Evolutionary conservation across 35 echinoderm and acorn worm species (phyloP).

Genomic region (Nesometra sesokonis): DNA sequence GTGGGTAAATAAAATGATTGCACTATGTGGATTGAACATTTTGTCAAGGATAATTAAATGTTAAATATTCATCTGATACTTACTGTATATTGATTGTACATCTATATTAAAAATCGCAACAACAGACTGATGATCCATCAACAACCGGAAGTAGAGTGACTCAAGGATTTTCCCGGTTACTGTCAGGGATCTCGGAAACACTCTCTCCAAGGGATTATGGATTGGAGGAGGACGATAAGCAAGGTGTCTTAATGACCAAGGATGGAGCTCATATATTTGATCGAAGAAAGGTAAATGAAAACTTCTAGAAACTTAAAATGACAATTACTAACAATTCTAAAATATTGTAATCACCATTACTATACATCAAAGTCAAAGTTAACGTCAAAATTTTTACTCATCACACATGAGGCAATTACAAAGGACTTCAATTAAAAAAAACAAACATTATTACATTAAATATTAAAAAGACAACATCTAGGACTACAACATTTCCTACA

Average conservation of each 20-base stretch:
- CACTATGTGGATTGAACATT: no score
- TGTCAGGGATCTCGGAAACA: slow-evolving; percentile 55
- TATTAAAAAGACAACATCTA: no score
- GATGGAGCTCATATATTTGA: slow-evolving; percentile 65
- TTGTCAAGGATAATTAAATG: no score
- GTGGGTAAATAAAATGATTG: no score
- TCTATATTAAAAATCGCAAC: not conserved
- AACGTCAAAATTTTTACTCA: no score
- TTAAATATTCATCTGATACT: no score
- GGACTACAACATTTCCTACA: no score
- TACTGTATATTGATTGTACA: no score
- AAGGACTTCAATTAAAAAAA: not conserved
- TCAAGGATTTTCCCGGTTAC: slow-evolving; percentile 55
- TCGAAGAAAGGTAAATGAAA: slow-evolving; percentile 49
- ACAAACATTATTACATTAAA: not conserved
- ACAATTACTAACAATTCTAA: no score
- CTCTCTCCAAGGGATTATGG: slow-evolving; percentile 30
- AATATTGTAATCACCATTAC: no score
- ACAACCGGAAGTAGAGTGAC: slow-evolving; percentile 20
- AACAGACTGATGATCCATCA: slow-evolving; percentile 19
- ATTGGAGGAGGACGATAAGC: slow-evolving; percentile 1
- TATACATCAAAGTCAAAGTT: no score
- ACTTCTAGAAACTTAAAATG: not conserved
- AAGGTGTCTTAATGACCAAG: slow-evolving; percentile 14
- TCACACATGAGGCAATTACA: no score